Percentiles rank a stretch among this genome's conserved stretches.
These are phyloP conservation scores for Nudaria mundana DNA, from an alignment of 2,888 invertebrate species.

Conservation along the genomic window DNA sequence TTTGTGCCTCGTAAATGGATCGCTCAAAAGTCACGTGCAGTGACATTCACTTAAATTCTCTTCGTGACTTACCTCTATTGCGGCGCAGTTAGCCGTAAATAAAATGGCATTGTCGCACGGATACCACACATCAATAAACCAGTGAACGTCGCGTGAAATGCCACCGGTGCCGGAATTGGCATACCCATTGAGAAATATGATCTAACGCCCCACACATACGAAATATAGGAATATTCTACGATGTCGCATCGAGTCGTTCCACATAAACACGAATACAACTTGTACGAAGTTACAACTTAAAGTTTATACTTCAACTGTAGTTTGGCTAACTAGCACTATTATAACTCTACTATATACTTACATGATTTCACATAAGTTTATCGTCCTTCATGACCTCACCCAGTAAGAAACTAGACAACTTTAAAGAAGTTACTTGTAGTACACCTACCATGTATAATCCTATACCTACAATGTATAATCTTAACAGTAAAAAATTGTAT, in stretches of 20 bases:
- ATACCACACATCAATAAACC: slow-evolving; percentile 71
- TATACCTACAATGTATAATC: no score
- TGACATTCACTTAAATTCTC: slow-evolving; percentile 48
- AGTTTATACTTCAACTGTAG: no score
- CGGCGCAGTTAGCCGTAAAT: slow-evolving; percentile 61
- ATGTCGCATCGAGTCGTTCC: slow-evolving; percentile 54
- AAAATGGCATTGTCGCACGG: slow-evolving; percentile 66
- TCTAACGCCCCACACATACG: slow-evolving; percentile 57
- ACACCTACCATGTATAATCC: no score
- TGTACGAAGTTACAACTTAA: slow-evolving; percentile 27
- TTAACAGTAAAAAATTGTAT: no score
- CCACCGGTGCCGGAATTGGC: slow-evolving; percentile 58
- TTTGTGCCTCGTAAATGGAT: no score
- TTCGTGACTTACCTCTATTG: slow-evolving; percentile 60
- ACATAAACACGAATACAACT: slow-evolving; percentile 16
- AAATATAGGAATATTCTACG: slow-evolving; percentile 53
- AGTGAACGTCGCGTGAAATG: slow-evolving; percentile 70
- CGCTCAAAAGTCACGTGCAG: no score
- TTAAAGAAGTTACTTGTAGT: no score
- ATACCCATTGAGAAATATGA: slow-evolving; percentile 68
- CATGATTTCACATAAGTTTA: no score
- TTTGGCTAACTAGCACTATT: background rate
- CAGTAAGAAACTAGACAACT: background rate
- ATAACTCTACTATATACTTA: no score
- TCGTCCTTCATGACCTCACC: background rate